phyloP scores from a whole-genome alignment of 1,140 invertebrate species.

The Brachionus paranguensis region DNA sequence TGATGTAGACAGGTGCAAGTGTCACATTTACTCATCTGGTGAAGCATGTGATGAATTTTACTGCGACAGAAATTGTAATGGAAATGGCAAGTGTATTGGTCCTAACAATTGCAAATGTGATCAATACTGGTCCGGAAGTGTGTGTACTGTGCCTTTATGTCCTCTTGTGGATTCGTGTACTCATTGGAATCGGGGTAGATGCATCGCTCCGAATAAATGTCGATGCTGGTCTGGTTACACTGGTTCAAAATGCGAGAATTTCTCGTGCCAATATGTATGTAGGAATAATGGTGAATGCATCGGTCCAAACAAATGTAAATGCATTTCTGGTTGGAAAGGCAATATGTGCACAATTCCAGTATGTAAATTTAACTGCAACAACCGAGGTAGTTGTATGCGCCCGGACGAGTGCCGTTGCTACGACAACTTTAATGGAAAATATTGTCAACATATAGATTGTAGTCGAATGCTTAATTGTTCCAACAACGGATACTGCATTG shows the following conservation, averaged over 20 bases:
- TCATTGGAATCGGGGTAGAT: background rate
- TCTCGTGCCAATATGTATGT: background rate
- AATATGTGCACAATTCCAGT: background rate
- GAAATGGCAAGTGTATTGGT: background rate
- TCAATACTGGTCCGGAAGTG: background rate
- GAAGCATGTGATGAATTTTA: background rate
- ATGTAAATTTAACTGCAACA: background rate
- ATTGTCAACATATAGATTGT: background rate
- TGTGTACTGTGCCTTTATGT: background rate
- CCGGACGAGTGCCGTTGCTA: background rate
- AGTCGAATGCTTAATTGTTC: background rate
- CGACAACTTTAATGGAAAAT: background rate
- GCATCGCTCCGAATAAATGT: background rate
- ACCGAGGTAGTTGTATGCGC: background rate
- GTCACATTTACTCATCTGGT: background rate
- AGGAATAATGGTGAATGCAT: background rate
- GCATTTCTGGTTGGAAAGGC: background rate
- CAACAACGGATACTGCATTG: background rate
- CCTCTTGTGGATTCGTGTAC: background rate
- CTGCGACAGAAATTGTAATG: background rate
- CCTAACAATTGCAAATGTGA: background rate
- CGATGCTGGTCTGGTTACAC: background rate
- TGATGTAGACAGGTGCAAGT: background rate
- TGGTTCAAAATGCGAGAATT: background rate
- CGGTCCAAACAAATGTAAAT: background rate